Percentiles rank a stretch among this genome's conserved stretches.
Evolutionary conservation across 2,113 vertebrate species (phyloP).

Genomic region (Fregata magnificens): DNA sequence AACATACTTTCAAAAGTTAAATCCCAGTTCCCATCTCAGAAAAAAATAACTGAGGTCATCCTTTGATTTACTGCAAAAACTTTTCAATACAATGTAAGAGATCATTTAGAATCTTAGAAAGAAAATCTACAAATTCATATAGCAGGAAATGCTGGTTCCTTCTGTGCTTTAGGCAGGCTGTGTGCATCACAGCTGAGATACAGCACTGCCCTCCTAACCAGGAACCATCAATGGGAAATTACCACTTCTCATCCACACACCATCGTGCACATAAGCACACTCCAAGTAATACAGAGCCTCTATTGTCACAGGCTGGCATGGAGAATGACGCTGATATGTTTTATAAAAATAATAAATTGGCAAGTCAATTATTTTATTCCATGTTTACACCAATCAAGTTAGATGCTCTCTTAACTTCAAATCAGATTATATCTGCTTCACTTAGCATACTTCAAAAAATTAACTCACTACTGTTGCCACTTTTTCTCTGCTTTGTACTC

Average conservation of each 20-base stretch:
- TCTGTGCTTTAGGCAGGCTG: background rate
- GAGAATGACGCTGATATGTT: background rate
- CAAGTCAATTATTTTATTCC: background rate
- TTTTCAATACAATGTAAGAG: background rate
- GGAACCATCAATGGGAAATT: background rate
- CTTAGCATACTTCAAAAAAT: background rate
- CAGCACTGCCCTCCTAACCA: background rate
- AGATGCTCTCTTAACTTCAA: background rate
- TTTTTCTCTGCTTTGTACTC: background rate
- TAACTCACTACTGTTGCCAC: background rate
- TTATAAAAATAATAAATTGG: background rate
- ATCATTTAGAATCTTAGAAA: background rate
- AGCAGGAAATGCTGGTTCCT: background rate
- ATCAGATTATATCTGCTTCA: background rate
- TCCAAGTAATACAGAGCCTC: background rate
- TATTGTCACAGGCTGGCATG: background rate
- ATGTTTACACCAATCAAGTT: background rate
- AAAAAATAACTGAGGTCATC: background rate
- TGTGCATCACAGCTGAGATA: background rate
- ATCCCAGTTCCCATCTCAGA: background rate
- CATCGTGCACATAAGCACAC: rapidly evolving
- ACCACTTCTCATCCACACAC: background rate
- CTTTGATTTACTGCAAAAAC: background rate
- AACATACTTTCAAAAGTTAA: background rate
- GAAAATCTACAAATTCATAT: background rate